A percentile compares a stretch with the other conserved stretches of the same genome.
phyloP scores from a whole-genome alignment of 2,797 vertebrate genomes.

The Perdix hodgsoniae region DNA sequence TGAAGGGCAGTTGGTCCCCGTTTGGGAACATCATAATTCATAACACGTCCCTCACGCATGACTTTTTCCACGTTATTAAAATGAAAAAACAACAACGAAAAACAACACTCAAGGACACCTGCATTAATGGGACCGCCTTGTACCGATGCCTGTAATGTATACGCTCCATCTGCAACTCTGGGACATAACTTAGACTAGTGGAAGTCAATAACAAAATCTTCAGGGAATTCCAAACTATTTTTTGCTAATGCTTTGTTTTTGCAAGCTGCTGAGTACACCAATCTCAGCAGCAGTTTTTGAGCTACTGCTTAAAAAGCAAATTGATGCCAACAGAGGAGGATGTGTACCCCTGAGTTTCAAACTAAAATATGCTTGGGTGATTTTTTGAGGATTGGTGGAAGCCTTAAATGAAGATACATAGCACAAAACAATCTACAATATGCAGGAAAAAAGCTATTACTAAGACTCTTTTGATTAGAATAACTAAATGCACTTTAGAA shows the following conservation, averaged over 20 bases:
- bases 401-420: not conserved
- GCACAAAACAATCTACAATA: not conserved
- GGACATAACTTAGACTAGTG: slow-evolving; percentile 41
- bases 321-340: slow-evolving; percentile 10
- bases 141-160: slow-evolving; percentile 50
- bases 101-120: slow-evolving; percentile 43
- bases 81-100: not conserved
- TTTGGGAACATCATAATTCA: not conserved
- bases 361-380: not conserved
- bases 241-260: slow-evolving; percentile 65
- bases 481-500: not conserved
- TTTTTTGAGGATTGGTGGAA: not conserved
- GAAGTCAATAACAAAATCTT: slow-evolving; percentile 63
- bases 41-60: not conserved
- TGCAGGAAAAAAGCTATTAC: slow-evolving; percentile 19
- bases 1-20: not conserved
- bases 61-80: slow-evolving; percentile 41
- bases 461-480: not conserved
- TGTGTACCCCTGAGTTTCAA: not conserved
- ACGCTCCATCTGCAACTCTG: slow-evolving; percentile 45
- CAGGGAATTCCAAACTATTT: slow-evolving; percentile 58
- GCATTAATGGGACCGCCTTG: slow-evolving; percentile 48
- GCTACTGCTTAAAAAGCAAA: slow-evolving; percentile 56
- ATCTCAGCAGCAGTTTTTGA: slow-evolving; percentile 11
- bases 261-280: slow-evolving; percentile 35